Base-by-base conservation (phyloP, 2,113 vertebrate species). In the Scartelaos histophorus region DNA sequence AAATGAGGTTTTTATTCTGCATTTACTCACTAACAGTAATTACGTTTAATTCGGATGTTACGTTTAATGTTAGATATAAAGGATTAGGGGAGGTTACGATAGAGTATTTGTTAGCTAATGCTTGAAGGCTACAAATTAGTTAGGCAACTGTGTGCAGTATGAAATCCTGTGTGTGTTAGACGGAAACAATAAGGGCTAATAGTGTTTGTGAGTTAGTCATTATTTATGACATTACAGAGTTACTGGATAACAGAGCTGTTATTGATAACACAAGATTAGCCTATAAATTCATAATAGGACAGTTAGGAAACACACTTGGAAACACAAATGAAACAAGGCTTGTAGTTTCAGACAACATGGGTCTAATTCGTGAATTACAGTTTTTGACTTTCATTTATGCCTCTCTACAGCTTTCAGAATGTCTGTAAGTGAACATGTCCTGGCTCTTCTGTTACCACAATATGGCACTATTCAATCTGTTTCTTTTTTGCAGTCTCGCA, bases 321-420 rank as follows among this genome's bases (percentile, higher is more conserved):
- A 12, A 38, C 54, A n/a, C n/a, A n/a, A n/a, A n/a, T 46, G 29
- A 76, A 9, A 56, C 5, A 22, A 7, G 58, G 12, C 56, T 72
- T 46, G 21, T 21, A 69, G 49, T 13, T 54, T 58, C 22, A 21
- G 45, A 57, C 81, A 84, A 65, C 60, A 89, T 90, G 88, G 67
- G 58, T 21, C 6, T 56, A 13, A 10, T 47, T 69, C 21, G 2
- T 69, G 71, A 34, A 46, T 25, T 89, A 3, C 71, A 76, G 49
- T 71, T 76, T 69, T 2, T 86, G 66, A 57, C 66, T 22, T 46
- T 85, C 0, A 0, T 84, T 3, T 66, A 67, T 65, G 11, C 47
- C 7, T 54, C 85, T 43, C 43, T 85, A 29, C 54, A 82, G 0
- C 81, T 66, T 76, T 85, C 78, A 75, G 56, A 74, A 70, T 81